These are phyloP conservation scores for Scartelaos histophorus DNA, from an alignment of 2,113 vertebrate species.

Conservation along the genomic window DNA sequence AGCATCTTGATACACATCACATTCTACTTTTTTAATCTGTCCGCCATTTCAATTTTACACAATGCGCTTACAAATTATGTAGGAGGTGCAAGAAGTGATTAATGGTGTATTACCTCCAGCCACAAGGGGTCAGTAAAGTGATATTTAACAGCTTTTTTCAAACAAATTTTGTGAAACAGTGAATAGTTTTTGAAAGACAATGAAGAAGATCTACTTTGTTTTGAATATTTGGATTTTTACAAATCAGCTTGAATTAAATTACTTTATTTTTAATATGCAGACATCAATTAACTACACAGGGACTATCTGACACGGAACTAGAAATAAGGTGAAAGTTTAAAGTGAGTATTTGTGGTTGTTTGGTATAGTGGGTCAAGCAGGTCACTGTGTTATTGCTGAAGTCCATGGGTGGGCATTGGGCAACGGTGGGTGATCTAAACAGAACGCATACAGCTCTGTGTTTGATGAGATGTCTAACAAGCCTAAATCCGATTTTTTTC, in stretches of 20 bases:
- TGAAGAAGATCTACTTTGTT: neutral
- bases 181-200: neutral
- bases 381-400: neutral
- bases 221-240: neutral
- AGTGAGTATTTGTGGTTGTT: neutral
- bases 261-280: neutral
- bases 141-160: too few species aligned
- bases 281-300: neutral
- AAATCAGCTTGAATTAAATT: neutral
- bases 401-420: neutral
- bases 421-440: slow-evolving; percentile 22
- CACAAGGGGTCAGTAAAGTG: neutral
- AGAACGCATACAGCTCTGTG: slow-evolving; percentile 41
- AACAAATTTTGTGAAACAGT: neutral
- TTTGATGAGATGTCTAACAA: slow-evolving; percentile 62
- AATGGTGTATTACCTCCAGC: neutral
- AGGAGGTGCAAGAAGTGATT: neutral
- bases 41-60: too few species aligned
- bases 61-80: neutral
- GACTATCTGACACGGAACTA: too few species aligned
- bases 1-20: neutral
- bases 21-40: too few species aligned
- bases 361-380: neutral
- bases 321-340: neutral
- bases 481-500: slow-evolving; percentile 41